These are phyloP conservation scores for Heliopora coerulea DNA, from an alignment of 92 coral and sea anemone species.

Conservation along the genomic window DNA sequence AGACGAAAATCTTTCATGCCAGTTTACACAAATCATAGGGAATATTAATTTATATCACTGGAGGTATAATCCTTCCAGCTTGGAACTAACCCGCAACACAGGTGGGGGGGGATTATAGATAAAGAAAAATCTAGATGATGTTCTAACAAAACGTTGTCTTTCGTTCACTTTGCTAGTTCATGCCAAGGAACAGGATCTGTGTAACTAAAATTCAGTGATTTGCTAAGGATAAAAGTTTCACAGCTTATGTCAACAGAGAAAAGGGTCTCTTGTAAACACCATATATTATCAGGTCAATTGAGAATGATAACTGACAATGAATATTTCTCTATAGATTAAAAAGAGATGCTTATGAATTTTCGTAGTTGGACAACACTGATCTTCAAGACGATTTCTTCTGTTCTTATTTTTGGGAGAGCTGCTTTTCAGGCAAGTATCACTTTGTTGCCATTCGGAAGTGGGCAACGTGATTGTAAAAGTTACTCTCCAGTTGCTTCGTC, in stretches of 20 bases:
- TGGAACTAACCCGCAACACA: not conserved
- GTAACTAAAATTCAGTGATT: not conserved
- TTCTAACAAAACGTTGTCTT: not conserved
- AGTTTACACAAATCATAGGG: conserved; percentile 11
- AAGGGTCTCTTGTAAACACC: not conserved
- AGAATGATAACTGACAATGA: conserved; percentile 26
- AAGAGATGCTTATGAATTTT: not conserved
- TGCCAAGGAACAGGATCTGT: not conserved
- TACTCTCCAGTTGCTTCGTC: no score
- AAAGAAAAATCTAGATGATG: not conserved
- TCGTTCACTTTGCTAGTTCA: not conserved
- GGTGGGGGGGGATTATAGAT: not conserved
- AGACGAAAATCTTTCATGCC: not conserved
- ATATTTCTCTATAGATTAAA: conserved; percentile 11
- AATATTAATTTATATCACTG: not conserved
- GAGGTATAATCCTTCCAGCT: not conserved
- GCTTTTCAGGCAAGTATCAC: not conserved
- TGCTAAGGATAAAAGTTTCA: not conserved
- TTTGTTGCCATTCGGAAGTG: no score
- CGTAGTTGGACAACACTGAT: no score
- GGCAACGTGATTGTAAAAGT: no score
- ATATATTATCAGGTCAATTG: not conserved
- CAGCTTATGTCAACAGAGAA: not conserved
- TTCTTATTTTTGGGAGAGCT: no score
- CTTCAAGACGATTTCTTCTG: no score